Evolutionary conservation across 2,113 vertebrate genomes (phyloP).

Genomic region (Sporophila hypoxantha): DNA sequence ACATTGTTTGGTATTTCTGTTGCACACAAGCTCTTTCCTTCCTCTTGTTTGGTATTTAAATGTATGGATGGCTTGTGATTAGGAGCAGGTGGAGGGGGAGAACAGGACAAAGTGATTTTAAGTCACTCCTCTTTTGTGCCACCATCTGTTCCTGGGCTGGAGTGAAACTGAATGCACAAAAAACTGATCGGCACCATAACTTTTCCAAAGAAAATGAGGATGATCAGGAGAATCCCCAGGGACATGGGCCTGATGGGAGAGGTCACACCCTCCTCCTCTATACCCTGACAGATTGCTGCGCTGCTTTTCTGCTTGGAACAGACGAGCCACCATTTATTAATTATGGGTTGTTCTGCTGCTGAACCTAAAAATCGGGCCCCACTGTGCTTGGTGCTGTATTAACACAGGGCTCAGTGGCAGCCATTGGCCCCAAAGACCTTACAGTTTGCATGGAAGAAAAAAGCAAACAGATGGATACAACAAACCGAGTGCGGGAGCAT

Average conservation of each 20-base stretch:
- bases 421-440: constrained; percentile 40
- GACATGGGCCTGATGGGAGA: constrained; percentile 43
- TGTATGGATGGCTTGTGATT: constrained; percentile 57
- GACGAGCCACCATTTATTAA: constrained; percentile 55
- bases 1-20: constrained; percentile 57
- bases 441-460: constrained; percentile 36
- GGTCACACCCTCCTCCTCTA: constrained; percentile 52
- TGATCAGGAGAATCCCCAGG: constrained; percentile 44
- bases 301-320: constrained; percentile 45
- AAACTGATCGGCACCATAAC: constrained; percentile 47
- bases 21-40: constrained; percentile 51
- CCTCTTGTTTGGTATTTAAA: constrained; percentile 61
- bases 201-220: constrained; percentile 60
- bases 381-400: constrained; percentile 18
- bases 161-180: constrained; percentile 59
- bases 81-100: constrained; percentile 59
- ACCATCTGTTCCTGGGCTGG: constrained; percentile 61
- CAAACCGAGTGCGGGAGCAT: constrained; percentile 27
- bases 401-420: constrained; percentile 38
- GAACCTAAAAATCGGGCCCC: constrained; percentile 34
- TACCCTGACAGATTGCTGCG: constrained; percentile 47
- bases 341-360: constrained; percentile 45
- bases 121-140: constrained; percentile 61
- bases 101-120: constrained; percentile 57
- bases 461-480: constrained; percentile 55